phyloP scores from a whole-genome alignment of 2,888 invertebrate species.

The Coremacera marginata region DNA sequence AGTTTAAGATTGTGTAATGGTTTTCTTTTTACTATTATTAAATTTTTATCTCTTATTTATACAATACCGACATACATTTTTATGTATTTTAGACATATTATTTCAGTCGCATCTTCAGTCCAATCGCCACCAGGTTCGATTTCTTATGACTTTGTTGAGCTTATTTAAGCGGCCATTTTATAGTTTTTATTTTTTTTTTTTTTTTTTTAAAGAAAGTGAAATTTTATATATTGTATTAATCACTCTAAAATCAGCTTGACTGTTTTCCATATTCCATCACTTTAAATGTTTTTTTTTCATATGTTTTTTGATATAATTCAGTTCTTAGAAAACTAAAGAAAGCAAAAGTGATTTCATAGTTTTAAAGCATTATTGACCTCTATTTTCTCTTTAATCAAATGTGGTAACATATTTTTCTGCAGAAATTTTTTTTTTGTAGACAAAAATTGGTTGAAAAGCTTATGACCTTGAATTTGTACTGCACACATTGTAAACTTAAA shows the following conservation, averaged over 20 bases:
- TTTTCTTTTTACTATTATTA: constrained; percentile 29
- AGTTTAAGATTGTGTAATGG: constrained; percentile 36
- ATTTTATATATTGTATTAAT: neutral
- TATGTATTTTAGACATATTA: neutral
- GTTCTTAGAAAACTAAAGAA: too few relatives aligned
- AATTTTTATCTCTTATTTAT: neutral
- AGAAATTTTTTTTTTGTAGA: too few relatives aligned
- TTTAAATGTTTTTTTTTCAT: neutral
- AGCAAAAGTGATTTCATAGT: too few relatives aligned
- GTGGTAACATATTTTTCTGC: too few relatives aligned
- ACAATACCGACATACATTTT: neutral
- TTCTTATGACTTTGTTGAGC: neutral
- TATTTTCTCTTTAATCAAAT: too few relatives aligned
- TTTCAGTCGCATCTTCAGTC: neutral
- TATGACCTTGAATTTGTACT: too few relatives aligned
- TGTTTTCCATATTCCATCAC: neutral
- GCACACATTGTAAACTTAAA: too few relatives aligned
- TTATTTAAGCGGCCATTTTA: constrained; percentile 6
- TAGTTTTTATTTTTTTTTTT: neutral
- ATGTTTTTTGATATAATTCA: too few relatives aligned
- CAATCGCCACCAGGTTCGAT: neutral
- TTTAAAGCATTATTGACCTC: too few relatives aligned
- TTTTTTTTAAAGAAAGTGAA: neutral
- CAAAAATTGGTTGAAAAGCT: too few relatives aligned
- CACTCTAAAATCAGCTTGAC: neutral